Percentiles rank a stretch among this genome's conserved stretches.
phyloP scores from a whole-genome alignment of 2,113 vertebrate genomes.

The Dipodomys stephensi region DNA sequence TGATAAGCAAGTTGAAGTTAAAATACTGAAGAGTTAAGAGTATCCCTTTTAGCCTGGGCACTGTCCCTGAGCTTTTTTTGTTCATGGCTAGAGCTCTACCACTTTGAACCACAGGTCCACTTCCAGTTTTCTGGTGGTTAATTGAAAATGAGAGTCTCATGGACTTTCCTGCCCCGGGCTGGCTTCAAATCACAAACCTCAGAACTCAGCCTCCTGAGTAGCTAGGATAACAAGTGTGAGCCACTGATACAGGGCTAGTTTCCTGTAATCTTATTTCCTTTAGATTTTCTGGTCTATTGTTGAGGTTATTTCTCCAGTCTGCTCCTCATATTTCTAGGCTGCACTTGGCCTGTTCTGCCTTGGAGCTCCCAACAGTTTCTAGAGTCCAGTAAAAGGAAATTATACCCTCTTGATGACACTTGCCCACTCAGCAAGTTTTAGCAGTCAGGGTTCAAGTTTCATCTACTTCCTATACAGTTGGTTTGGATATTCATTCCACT shows the following conservation, averaged over 20 bases:
- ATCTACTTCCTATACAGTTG: background rate
- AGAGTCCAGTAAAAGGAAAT: background rate
- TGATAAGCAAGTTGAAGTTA: background rate
- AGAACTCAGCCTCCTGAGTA: too few relatives aligned
- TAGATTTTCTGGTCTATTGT: background rate
- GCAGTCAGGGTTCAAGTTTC: background rate
- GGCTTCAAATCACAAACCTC: too few relatives aligned
- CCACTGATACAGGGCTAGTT: too few relatives aligned
- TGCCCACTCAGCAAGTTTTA: background rate
- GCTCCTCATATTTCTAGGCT: background rate
- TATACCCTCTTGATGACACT: background rate
- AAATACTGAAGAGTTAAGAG: background rate
- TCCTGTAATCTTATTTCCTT: too few relatives aligned
- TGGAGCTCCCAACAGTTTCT: background rate
- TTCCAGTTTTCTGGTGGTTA: too few relatives aligned
- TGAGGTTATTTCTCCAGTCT: background rate
- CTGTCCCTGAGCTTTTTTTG: too few relatives aligned
- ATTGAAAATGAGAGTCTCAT: too few relatives aligned
- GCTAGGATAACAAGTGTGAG: too few relatives aligned
- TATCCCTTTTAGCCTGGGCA: background rate
- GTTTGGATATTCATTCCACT: conserved; percentile 11
- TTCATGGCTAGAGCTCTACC: too few relatives aligned
- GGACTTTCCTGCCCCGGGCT: too few relatives aligned
- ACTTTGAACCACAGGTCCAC: too few relatives aligned
- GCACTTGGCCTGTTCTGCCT: too few relatives aligned